These are phyloP conservation scores for Cygnus buccinator DNA, from an alignment of 2,113 vertebrate species.

Conservation along the genomic window DNA sequence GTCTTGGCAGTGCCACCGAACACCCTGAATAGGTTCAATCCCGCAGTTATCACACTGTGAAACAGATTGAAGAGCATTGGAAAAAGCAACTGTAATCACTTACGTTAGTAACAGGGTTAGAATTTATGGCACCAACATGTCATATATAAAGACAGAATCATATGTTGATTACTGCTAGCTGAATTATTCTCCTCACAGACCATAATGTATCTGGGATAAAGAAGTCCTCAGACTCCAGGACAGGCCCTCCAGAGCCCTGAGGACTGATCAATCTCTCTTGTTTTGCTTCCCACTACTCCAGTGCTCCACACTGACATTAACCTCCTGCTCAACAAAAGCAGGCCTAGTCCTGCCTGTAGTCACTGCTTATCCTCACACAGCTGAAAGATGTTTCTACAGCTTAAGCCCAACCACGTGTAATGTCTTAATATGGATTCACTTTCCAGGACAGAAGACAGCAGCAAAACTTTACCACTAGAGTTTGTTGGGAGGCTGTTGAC, in stretches of 20 bases:
- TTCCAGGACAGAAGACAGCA: not conserved
- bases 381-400: not conserved
- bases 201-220: rapidly evolving
- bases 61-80: constrained; percentile 3
- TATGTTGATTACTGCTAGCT: not conserved
- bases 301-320: not conserved
- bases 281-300: not conserved
- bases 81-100: not conserved
- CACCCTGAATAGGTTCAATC: constrained; percentile 92
- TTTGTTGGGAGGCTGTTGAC: not conserved
- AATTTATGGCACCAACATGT: too few species aligned
- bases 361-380: not conserved
- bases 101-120: rapidly evolving
- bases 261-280: not conserved
- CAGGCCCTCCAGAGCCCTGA: not conserved
- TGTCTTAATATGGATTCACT: not conserved
- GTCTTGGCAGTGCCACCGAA: constrained; percentile 97
- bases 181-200: not conserved
- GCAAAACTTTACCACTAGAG: not conserved
- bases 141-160: rapidly evolving
- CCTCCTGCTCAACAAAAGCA: not conserved
- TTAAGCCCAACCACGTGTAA: not conserved
- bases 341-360: not conserved
- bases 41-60: constrained; percentile 93
- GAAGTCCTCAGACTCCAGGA: not conserved